Evolutionary conservation across 2,113 vertebrate species (phyloP).

Genomic region (Edolisoma coerulescens): DNA sequence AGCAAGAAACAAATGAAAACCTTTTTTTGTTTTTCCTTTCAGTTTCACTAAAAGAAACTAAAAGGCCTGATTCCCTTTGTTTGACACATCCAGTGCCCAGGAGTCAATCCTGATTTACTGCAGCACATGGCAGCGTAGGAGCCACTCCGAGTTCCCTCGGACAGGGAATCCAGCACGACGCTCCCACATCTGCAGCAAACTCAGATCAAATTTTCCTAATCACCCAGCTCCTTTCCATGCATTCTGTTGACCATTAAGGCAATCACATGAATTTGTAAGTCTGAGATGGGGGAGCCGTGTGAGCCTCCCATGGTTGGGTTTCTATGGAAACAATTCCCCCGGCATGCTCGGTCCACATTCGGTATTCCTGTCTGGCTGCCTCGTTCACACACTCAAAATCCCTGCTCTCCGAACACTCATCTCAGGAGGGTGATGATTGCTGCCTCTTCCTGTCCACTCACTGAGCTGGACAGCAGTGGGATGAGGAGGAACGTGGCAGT

Average conservation of each 20-base stretch:
- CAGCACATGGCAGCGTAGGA: neutral
- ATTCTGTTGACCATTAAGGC: slow-evolving; percentile 45
- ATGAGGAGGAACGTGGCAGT: neutral
- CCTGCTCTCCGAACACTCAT: neutral
- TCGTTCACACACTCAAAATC: neutral
- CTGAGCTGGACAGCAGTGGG: neutral
- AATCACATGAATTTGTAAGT: slow-evolving; percentile 47
- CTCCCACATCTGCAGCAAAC: slow-evolving; percentile 17
- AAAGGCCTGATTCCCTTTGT: neutral
- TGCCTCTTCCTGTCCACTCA: neutral
- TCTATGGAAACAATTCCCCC: slow-evolving; percentile 68
- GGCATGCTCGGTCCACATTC: slow-evolving; percentile 24
- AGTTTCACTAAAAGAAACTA: slow-evolving; percentile 1
- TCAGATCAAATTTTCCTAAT: neutral
- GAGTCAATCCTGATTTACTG: slow-evolving; percentile 25
- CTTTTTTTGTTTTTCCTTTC: neutral
- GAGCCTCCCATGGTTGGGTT: slow-evolving; percentile 47
- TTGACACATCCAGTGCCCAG: neutral
- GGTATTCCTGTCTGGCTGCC: slow-evolving; percentile 52
- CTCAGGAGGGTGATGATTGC: neutral
- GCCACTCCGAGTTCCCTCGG: neutral
- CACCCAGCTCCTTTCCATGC: slow-evolving; percentile 21
- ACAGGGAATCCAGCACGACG: neutral
- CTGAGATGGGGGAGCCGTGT: slow-evolving; percentile 21
- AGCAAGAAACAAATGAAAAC: neutral